phyloP scores from a whole-genome alignment of 2,797 vertebrate species.

The Coreius guichenoti region DNA sequence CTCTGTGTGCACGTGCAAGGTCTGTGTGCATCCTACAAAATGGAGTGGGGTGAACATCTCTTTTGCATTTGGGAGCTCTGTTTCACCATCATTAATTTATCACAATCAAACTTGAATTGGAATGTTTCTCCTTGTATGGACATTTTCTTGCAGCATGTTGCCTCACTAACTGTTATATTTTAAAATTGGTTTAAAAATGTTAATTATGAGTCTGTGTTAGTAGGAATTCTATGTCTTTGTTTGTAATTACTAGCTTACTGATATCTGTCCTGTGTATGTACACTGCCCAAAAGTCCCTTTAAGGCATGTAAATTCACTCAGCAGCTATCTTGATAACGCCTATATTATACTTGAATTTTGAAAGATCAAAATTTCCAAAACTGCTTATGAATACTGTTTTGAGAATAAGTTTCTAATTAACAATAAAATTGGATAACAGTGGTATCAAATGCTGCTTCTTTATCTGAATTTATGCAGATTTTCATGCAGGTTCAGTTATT shows the following conservation, averaged over 20 bases:
- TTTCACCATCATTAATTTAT: conserved; percentile 38
- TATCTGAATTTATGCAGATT: not conserved
- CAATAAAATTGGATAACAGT: not conserved
- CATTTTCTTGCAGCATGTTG: conserved; percentile 3
- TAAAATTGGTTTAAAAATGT: not conserved
- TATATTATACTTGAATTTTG: not conserved
- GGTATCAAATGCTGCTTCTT: not conserved
- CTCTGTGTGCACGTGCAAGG: not conserved
- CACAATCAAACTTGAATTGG: not conserved
- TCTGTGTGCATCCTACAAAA: not conserved
- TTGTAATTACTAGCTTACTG: not conserved
- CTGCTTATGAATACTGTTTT: not conserved
- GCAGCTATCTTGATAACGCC: no score
- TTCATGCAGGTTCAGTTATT: not conserved
- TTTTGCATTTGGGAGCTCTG: conserved; percentile 23
- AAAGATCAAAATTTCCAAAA: not conserved
- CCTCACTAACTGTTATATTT: not conserved
- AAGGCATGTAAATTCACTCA: no score
- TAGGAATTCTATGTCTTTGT: not conserved
- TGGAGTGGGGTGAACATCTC: conserved; percentile 1
- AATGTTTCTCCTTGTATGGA: not conserved
- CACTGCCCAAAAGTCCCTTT: no score
- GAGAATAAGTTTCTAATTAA: not conserved
- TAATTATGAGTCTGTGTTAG: not conserved
- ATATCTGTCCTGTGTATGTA: no score